phyloP scores from a whole-genome alignment of 1,140 invertebrate species.

The Saccostrea echinata region DNA sequence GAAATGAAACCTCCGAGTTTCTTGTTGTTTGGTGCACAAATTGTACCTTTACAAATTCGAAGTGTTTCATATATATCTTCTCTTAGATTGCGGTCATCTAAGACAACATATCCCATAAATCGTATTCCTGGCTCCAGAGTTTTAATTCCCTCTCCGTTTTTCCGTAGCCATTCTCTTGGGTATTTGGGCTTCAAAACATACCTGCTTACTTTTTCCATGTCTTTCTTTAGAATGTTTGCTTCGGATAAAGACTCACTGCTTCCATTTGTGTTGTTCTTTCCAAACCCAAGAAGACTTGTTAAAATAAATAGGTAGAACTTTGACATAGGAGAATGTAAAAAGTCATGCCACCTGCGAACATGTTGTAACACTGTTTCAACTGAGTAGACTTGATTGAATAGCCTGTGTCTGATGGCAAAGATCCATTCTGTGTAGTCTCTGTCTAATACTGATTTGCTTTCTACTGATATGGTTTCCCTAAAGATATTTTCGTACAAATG shows the following conservation, averaged over 20 bases:
- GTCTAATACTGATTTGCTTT: conserved; percentile 52
- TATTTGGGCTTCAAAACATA: conserved; percentile 49
- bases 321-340: conserved; percentile 55
- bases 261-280: conserved; percentile 42
- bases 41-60: conserved; percentile 59
- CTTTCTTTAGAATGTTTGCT: conserved; percentile 49
- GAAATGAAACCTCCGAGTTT: conserved; percentile 56
- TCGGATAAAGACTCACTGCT: conserved; percentile 50
- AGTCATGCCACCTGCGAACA: conserved; percentile 54
- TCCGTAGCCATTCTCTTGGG: conserved; percentile 60
- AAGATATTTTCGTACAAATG: conserved; percentile 59
- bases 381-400: conserved; percentile 42
- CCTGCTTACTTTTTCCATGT: conserved; percentile 48
- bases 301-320: conserved; percentile 60
- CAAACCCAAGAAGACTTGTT: conserved; percentile 60
- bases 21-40: conserved; percentile 58
- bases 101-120: conserved; percentile 41
- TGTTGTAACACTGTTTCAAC: conserved; percentile 52
- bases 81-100: conserved; percentile 30
- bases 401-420: conserved; percentile 53
- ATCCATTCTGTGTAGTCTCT: conserved; percentile 62
- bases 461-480: conserved; percentile 24
- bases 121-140: conserved; percentile 48
- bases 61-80: not conserved
- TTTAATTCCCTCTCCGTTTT: conserved; percentile 53